Conservation (phyloP, 2,888 invertebrate species). For the Rhaphigaster nebulosa region DNA sequence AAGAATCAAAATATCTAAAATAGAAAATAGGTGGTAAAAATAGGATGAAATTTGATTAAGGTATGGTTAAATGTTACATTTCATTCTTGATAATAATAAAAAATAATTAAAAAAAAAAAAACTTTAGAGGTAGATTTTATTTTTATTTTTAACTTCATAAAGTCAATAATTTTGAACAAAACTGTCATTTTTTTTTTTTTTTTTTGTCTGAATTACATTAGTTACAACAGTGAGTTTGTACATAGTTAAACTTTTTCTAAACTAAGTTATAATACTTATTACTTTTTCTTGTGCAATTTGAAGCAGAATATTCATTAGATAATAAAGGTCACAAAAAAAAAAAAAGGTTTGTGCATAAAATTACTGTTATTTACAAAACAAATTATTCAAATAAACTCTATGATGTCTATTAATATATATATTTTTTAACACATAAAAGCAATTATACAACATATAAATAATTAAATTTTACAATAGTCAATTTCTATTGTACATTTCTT, state of each 20-base stretch:
- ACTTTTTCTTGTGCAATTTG: slow-evolving; percentile 20
- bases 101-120: not conserved
- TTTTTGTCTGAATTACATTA: slow-evolving; percentile 19
- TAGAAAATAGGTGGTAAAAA: not conserved
- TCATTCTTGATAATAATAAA: slow-evolving; percentile 8
- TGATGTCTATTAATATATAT: slow-evolving; percentile 35
- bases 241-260: slow-evolving; percentile 29
- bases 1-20: not conserved
- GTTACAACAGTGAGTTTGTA: slow-evolving; percentile 32
- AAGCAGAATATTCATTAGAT: not conserved
- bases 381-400: slow-evolving; percentile 44
- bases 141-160: slow-evolving; percentile 35
- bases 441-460: slow-evolving; percentile 46
- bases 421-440: slow-evolving; percentile 46
- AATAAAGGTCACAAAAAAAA: not conserved
- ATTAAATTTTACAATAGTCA: slow-evolving; percentile 38
- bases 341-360: slow-evolving; percentile 15
- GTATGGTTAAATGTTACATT: not conserved
- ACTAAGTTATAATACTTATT: slow-evolving; percentile 31
- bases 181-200: not conserved
- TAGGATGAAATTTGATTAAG: not conserved
- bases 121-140: slow-evolving; percentile 42
- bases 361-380: slow-evolving; percentile 44
- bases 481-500: slow-evolving; percentile 35
- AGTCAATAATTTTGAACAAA: slow-evolving; percentile 31